A percentile compares a stretch with the other conserved stretches of the same genome.
Evolutionary conservation across 2,113 vertebrate genomes (phyloP).

Genomic region (Engraulis encrasicolus): DNA sequence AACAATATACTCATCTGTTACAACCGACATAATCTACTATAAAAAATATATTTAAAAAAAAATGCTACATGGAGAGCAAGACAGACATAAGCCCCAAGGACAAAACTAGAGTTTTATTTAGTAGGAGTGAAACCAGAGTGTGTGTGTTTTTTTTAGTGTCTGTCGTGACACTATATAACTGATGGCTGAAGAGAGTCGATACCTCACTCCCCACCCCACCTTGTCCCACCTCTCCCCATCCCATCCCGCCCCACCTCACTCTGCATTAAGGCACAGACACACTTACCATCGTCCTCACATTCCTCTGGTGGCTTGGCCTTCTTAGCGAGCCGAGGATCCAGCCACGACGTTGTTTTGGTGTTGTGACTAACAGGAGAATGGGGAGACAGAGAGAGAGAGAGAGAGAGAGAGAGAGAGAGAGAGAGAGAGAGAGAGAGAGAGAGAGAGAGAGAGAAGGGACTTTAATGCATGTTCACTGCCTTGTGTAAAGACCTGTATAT

Average conservation of each 20-base stretch:
- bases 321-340: conserved; percentile 98
- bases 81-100: conserved; percentile 26
- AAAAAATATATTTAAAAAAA: no score
- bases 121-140: not conserved
- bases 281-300: conserved; percentile 97
- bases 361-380: conserved; percentile 85
- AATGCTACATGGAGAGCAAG: conserved; percentile 1
- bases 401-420: not conserved
- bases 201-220: not conserved
- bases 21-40: not conserved
- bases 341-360: conserved; percentile 99
- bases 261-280: not conserved
- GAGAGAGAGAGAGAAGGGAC: no score
- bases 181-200: not conserved
- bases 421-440: no score
- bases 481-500: no score
- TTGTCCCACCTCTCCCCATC: no score
- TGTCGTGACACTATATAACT: not conserved
- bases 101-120: not conserved
- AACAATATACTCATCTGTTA: not conserved
- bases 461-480: no score
- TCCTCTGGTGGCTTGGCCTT: conserved; percentile 99
- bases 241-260: no score
- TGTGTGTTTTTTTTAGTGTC: not conserved
- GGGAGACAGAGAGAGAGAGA: conserved; percentile 39